These are phyloP conservation scores for Perccottus glenii DNA, from an alignment of 2,113 vertebrate genomes.

Conservation along the genomic window DNA sequence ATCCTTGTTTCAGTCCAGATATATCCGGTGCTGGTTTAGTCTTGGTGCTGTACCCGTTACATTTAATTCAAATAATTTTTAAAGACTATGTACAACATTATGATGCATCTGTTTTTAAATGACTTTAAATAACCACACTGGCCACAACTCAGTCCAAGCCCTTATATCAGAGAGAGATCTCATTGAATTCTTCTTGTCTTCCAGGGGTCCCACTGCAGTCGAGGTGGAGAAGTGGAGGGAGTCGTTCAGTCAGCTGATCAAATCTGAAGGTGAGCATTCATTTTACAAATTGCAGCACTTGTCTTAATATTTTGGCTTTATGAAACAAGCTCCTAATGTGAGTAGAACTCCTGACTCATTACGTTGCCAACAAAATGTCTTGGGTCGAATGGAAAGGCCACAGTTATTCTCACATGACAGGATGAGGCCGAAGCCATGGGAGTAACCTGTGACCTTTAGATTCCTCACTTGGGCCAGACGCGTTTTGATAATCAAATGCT, in stretches of 20 bases:
- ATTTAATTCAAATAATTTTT: no score
- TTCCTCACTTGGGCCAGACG: background rate
- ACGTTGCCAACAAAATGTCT: conserved; percentile 7
- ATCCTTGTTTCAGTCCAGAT: no score
- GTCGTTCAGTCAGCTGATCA: conserved; percentile 87
- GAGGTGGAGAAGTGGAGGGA: conserved; percentile 90
- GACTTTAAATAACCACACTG: no score
- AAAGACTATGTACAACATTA: no score
- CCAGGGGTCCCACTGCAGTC: conserved; percentile 78
- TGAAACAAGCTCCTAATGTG: background rate
- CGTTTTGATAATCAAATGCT: background rate
- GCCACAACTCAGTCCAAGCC: no score
- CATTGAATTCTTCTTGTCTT: conserved; percentile 6
- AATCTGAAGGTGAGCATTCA: conserved; percentile 84
- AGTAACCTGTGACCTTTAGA: conserved; percentile 12
- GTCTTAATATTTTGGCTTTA: background rate
- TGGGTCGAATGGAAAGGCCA: background rate
- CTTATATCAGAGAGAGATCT: no score
- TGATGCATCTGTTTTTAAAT: no score
- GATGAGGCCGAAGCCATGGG: conserved; percentile 11
- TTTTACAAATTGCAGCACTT: no score
- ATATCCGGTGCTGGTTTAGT: no score
- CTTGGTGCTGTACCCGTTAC: no score
- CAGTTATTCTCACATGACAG: conserved; percentile 16
- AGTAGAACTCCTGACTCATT: conserved; percentile 13